Evolutionary conservation across 2,888 invertebrate species (phyloP).

Genomic region (Spatulosminthurus flaviceps): DNA sequence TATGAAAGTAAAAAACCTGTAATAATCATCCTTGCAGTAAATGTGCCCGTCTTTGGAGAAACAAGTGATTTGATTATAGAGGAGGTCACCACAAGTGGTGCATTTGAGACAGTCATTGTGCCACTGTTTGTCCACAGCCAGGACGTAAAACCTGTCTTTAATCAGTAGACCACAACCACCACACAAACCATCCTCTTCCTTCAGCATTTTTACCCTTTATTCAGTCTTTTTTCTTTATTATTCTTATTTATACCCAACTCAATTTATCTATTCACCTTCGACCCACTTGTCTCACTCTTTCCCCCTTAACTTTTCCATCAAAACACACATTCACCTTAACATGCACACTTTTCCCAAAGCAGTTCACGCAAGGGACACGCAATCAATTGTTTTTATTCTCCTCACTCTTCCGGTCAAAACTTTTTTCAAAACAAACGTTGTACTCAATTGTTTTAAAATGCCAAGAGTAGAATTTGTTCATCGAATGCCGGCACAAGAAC

Average conservation of each 20-base stretch:
- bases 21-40: constrained; percentile 94
- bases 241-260: not conserved
- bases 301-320: no score
- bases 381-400: no score
- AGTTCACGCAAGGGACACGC: no score
- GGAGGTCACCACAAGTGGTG: constrained; percentile 82
- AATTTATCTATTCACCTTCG: not conserved
- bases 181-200: constrained; percentile 49
- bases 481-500: no score
- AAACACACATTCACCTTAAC: no score
- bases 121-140: constrained; percentile 90
- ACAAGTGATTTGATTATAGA: constrained; percentile 88
- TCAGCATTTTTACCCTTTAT: constrained; percentile 37
- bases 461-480: no score
- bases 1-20: constrained; percentile 73
- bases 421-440: no score
- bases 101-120: constrained; percentile 84
- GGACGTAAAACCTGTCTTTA: constrained; percentile 76
- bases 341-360: no score
- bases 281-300: no score
- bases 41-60: constrained; percentile 89
- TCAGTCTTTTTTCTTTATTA: not conserved
- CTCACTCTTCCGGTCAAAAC: no score
- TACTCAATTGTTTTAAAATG: no score
- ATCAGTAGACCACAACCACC: constrained; percentile 73